Base-by-base conservation (phyloP, 2,113 vertebrate genomes). In the Elachura formosa region DNA sequence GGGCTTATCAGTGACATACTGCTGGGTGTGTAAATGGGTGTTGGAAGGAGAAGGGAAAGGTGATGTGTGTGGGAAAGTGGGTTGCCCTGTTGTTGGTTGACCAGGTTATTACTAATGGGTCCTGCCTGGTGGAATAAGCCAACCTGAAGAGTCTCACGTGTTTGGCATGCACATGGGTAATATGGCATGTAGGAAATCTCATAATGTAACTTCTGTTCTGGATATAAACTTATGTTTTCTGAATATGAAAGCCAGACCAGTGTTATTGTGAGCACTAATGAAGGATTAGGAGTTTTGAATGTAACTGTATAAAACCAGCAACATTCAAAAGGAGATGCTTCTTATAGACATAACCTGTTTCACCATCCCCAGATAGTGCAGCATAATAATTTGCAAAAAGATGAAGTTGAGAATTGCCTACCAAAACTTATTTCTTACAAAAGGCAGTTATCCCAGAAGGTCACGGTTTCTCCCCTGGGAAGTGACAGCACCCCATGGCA, bases 1-100 rank as follows among this genome's bases (percentile, higher is more conserved):
- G 18, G 25, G 34, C 2, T 34, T 78, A 21, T 36, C 31, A 23
- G 62, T 40, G 43, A 38, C 5, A 4, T 45, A 45, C 24, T 1
- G 1, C 38, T 21, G 12, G 16, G 8, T 2, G 5, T 46, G 36
- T 12, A 45, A 73, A 29, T 1, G 3, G 14, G 9, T 22, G 6
- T n/a, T 77, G 29, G 5, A 25, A 76, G 40, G 41, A 64, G 14
- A 74, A 68, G 23, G 16, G 19, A 74, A 81, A 54, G 54, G 33
- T 41, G 13, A 12, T 1, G 0, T 45, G 13, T 8, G 18, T 14
- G 55, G 43, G 34, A 67, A 76, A 69, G 55, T 0, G 0, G 20
- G 29, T 43, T 86, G 31, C 9, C 28, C n/a, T 20, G 1, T 40
- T 72, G 55, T 26, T 81, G 40, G 31, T 45, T 12, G 1, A 68